Base-by-base conservation (phyloP, 2,113 vertebrate species). In the Bos javanicus region DNA sequence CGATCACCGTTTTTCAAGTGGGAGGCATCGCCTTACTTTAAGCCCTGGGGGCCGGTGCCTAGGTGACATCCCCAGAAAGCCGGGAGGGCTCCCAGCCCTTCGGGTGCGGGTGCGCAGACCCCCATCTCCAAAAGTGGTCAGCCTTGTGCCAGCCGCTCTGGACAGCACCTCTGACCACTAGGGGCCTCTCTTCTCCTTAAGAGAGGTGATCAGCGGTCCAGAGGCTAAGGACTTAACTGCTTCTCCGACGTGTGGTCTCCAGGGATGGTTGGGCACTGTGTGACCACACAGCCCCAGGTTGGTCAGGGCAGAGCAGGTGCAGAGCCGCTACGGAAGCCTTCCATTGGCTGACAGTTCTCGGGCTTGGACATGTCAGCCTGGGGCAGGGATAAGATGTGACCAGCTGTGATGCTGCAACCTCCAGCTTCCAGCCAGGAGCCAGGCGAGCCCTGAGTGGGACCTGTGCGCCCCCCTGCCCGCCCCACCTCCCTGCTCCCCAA, bases 161-260 rank as follows among this genome's bases (percentile, higher is more conserved):
- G 46, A 25, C 13, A 56, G 76, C 1, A 0, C 5, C 87, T 93
- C 7, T 82, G 62, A 50, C 94, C 97, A 94, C 95, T 80, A 97
- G 97, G 59, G 96, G 94, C 92, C 91, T 96, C 96, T 67, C 96
- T 94, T 87, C 89, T 96, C 96, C 76, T 90, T 94, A 92, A 64
- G 90, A 97, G 93, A 98, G 90, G 90, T 8, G 59, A 92, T 50
- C 7, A 0, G 15, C 5, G 6, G 59, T 48, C 57, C 8, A 15
- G 17, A 67, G 19, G 7, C n/a, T 2, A 15, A 80, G 83, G 83
- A 10, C 12, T 36, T 59, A 7, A 46, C 50, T 36, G 25, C 25
- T n/a, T 16, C 54, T n/a, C 25, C 7, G 1, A 17, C 0, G 2
- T 14, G 17, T 2, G 56, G 67, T 78, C 56, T 56, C 64, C 10